Evolutionary conservation across 2,797 vertebrate species (phyloP), one percentile per base, ranked within the genome.

Genomic region (Lagodon rhomboides): DNA sequence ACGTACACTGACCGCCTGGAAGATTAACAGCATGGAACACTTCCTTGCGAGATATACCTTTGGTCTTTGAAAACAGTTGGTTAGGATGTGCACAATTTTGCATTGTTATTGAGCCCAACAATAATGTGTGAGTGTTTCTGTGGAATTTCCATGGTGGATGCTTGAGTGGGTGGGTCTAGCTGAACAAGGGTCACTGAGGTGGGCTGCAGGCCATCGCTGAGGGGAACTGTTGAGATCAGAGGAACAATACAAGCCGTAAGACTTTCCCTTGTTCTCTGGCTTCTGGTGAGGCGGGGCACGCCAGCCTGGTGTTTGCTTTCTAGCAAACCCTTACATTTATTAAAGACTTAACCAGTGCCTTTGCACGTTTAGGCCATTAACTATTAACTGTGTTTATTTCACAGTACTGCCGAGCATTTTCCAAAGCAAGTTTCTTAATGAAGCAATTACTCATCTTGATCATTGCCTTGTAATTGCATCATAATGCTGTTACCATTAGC

Each of bases 181-280:
- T 30, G 55, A 70, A 85, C 65, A 41, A n/a, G 73, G 88, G 77
- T 92, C 86, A 93, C 20, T 47, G 76, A 78, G 76, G 80, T 89
- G 76, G 87, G 77, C 83, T 77, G 70, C 44, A 73, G 77, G 74
- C 79, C 84, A 77, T 64, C 20, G 6, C 71, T 23, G 66, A 68
- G 87, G 53, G 63, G 27, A 83, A 58, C 58, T 65, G 34, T 75
- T 58, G 68, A 74, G 72, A 69, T 82, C 55, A 75, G 73, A 79
- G 68, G 82, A 88, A 88, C 89, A 84, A 81, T 82, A 47, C 62
- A 22, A 54, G 60, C 77, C 61, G 69, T 67, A 27, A 80, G 51
- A 54, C 60, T 65, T 75, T 79, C 49, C 46, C 43, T 85, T 86
- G 80, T 87, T 80, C 79, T 75, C 68, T 77, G 51, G 74, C 62